Evolutionary conservation across 2,888 invertebrate genomes (phyloP).

Genomic region (Napeogenes sylphis): DNA sequence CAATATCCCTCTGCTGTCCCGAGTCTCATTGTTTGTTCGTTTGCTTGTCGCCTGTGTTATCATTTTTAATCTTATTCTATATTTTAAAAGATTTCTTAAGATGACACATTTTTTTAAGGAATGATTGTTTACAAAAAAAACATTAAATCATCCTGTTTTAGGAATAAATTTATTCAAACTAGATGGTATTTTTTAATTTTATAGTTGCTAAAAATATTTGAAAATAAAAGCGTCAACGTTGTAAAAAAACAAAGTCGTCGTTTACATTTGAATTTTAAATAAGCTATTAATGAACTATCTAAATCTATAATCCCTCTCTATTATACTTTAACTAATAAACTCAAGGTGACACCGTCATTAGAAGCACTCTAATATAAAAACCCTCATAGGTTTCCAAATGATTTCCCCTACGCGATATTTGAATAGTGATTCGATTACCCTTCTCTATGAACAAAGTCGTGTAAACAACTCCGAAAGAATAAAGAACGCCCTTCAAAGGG

Average conservation of each 20-base stretch:
- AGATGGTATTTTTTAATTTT: no score
- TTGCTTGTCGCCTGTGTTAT: not conserved
- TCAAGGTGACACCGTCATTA: conserved; percentile 28
- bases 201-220: not conserved
- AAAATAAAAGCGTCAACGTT: not conserved
- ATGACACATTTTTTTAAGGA: no score
- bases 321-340: conserved; percentile 27
- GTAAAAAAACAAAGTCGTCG: not conserved
- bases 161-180: no score
- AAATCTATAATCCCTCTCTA: conserved; percentile 27
- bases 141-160: no score
- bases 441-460: conserved; percentile 43
- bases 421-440: conserved; percentile 55
- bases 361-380: conserved; percentile 20
- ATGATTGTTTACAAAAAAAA: no score
- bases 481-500: conserved; percentile 60
- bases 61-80: no score
- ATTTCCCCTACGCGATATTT: conserved; percentile 45
- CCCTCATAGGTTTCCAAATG: conserved; percentile 32
- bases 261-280: conserved; percentile 27
- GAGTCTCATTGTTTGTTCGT: conserved; percentile 11
- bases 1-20: conserved; percentile 11
- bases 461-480: conserved; percentile 52
- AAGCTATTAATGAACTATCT: conserved; percentile 29
- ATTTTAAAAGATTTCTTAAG: no score